A percentile compares a stretch with the other conserved stretches of the same genome.
phyloP scores from a whole-genome alignment of 2,113 vertebrate species.

The Pedetes capensis region DNA sequence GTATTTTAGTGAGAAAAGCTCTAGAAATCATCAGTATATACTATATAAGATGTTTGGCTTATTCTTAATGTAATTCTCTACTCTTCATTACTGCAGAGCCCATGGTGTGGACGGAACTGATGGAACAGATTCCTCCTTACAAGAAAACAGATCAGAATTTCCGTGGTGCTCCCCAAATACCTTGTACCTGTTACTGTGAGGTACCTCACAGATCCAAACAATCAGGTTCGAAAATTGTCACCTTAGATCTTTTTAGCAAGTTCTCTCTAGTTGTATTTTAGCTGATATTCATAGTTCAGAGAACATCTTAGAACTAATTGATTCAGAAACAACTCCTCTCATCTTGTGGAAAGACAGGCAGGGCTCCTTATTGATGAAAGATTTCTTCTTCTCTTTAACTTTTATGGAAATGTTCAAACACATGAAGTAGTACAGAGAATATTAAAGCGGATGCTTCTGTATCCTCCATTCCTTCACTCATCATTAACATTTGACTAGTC shows the following conservation, averaged over 20 bases:
- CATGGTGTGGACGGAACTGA: constrained; percentile 91
- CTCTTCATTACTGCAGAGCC: constrained; percentile 85
- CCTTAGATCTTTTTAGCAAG: not conserved
- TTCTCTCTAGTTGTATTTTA: not conserved
- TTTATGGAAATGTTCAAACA: not conserved
- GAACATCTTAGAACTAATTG: not conserved
- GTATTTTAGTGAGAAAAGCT: constrained; percentile 72
- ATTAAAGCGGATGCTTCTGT: not conserved
- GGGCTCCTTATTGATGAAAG: not conserved
- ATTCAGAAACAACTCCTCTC: not conserved
- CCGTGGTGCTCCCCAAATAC: constrained; percentile 90
- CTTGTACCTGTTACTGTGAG: constrained; percentile 90
- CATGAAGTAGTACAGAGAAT: not conserved
- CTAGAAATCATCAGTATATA: constrained; percentile 35
- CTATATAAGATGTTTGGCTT: constrained; percentile 3
- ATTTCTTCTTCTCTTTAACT: not conserved
- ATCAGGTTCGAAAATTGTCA: constrained; percentile 85
- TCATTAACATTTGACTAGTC: not conserved
- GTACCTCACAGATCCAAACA: constrained; percentile 91
- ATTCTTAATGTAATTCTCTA: constrained; percentile 1
- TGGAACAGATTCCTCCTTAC: constrained; percentile 94
- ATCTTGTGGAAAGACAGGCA: not conserved
- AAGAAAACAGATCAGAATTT: constrained; percentile 90
- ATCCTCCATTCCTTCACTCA: not conserved
- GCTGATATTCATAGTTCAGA: not conserved